Evolutionary conservation across 2,797 vertebrate species (phyloP).

Genomic region (Rhinogobio ventralis): DNA sequence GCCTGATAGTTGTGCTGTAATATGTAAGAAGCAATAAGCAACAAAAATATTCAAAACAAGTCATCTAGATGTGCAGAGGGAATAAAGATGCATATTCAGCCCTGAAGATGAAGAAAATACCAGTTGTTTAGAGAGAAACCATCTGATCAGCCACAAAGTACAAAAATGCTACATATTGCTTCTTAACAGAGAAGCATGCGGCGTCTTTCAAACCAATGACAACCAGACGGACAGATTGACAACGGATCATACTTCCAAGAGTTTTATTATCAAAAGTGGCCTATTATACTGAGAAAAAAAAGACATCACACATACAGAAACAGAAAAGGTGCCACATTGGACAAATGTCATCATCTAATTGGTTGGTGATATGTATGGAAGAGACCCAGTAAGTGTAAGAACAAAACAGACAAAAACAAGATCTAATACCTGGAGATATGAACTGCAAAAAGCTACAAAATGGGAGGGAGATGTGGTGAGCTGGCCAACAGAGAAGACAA

Average conservation of each 20-base stretch:
- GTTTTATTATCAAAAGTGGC: constrained; percentile 67
- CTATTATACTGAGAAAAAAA: constrained; percentile 53
- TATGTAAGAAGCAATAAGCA: constrained; percentile 31
- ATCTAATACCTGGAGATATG: constrained; percentile 44
- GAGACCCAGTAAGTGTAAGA: constrained; percentile 53
- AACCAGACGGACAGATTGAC: constrained; percentile 29
- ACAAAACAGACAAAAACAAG: constrained; percentile 45
- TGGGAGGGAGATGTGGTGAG: constrained; percentile 39
- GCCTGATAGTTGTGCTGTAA: constrained; percentile 10
- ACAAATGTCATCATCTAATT: constrained; percentile 53
- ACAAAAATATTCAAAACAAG: background rate
- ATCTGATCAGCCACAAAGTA: background rate
- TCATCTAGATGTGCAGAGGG: background rate
- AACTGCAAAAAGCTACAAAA: constrained; percentile 56
- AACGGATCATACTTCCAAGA: constrained; percentile 49
- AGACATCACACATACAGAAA: constrained; percentile 60
- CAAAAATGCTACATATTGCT: constrained; percentile 14
- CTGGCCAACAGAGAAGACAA: constrained; percentile 45
- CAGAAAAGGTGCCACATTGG: constrained; percentile 59
- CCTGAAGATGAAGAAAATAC: background rate
- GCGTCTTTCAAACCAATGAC: constrained; percentile 8
- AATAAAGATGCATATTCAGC: background rate
- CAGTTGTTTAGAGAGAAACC: background rate
- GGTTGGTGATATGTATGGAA: constrained; percentile 54
- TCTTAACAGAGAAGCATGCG: constrained; percentile 21